Percentiles rank a stretch among this genome's conserved stretches.
Evolutionary conservation across 2,113 vertebrate genomes (phyloP).

Genomic region (Dasyprocta punctata): DNA sequence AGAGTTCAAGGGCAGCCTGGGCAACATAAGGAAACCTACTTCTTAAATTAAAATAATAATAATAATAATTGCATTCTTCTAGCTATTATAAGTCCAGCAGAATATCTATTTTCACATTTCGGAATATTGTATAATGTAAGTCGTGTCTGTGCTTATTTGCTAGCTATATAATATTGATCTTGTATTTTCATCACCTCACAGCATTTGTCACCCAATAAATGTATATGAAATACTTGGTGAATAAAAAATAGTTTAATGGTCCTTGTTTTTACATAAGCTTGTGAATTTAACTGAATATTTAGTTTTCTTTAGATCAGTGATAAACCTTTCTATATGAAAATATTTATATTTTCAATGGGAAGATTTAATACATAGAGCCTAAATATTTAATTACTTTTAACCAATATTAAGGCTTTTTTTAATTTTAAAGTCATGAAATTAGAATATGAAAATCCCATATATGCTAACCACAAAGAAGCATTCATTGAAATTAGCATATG

Average conservation of each 20-base stretch:
- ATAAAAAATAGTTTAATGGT: not conserved
- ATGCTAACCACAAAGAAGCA: not conserved
- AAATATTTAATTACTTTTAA: conserved; percentile 1
- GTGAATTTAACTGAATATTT: not conserved
- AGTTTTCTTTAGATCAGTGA: not conserved
- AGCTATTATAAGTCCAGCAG: not conserved
- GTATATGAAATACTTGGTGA: not conserved
- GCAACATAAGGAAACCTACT: not conserved
- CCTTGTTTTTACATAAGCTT: not conserved
- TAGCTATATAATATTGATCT: not conserved
- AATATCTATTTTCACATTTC: not conserved
- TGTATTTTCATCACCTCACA: not conserved
- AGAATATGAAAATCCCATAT: not conserved
- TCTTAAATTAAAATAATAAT: not conserved
- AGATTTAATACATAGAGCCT: not conserved
- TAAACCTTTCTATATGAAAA: not conserved
- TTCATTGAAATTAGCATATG: not conserved
- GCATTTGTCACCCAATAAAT: not conserved
- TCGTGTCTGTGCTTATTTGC: not conserved
- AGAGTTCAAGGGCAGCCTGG: not conserved
- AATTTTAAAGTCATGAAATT: conserved; percentile 25
- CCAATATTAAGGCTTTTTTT: not conserved
- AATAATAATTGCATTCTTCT: not conserved
- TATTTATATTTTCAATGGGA: not conserved
- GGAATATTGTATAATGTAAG: not conserved